phyloP scores from a whole-genome alignment of 92 coral and sea anemone genomes.

The Zoanthus gigantus region DNA sequence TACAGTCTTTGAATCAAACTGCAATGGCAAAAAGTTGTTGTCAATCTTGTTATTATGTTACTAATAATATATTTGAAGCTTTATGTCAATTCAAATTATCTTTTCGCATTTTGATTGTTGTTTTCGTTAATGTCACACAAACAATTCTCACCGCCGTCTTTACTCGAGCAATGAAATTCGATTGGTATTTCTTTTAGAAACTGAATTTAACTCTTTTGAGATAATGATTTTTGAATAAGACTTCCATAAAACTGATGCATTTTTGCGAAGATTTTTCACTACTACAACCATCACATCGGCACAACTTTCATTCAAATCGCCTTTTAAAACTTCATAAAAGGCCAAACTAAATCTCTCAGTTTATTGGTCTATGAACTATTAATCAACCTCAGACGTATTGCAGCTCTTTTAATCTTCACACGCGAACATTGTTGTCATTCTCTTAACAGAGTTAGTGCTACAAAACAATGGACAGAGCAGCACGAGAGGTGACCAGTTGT shows the following conservation, averaged over 20 bases:
- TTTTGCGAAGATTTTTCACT: background rate
- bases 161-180: background rate
- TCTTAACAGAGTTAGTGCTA: constrained; percentile 26
- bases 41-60: no score
- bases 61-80: no score
- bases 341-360: background rate
- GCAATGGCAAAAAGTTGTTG: no score
- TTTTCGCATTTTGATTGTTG: no score
- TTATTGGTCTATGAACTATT: background rate
- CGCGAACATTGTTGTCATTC: constrained; percentile 41
- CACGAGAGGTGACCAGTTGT: constrained; percentile 13
- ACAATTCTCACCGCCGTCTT: no score
- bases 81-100: no score
- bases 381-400: constrained; percentile 4
- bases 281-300: background rate
- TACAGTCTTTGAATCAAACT: no score
- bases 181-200: background rate
- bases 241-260: background rate
- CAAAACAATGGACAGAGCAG: constrained; percentile 28
- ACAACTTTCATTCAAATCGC: background rate
- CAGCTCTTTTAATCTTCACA: constrained; percentile 25
- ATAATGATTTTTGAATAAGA: background rate
- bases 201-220: background rate
- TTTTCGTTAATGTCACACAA: no score
- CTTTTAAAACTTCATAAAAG: background rate